These are phyloP conservation scores for Crotalus viridis DNA, from an alignment of 2,113 vertebrate species.

Conservation along the genomic window DNA sequence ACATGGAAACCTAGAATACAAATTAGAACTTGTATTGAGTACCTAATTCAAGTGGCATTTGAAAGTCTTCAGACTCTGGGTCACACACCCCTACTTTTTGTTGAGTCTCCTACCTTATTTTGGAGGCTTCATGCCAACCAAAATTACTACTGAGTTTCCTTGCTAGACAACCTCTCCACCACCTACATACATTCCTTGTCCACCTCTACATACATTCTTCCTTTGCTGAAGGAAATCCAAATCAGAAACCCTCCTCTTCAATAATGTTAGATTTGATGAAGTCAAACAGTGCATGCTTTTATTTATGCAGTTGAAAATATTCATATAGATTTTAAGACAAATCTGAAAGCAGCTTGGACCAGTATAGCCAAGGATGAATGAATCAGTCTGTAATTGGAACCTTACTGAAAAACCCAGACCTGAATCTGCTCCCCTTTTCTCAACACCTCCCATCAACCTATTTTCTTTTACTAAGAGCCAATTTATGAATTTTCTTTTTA, in stretches of 20 bases:
- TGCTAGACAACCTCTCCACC: not conserved
- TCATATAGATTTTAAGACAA: not conserved
- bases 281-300: not conserved
- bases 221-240: not conserved
- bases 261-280: not conserved
- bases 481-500: not conserved
- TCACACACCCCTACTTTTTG: not conserved
- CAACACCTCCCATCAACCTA: not conserved
- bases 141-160: not conserved
- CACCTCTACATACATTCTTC: not conserved
- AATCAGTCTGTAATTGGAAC: not conserved
- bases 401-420: not conserved
- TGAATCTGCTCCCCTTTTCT: not conserved
- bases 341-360: not conserved
- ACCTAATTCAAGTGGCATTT: not conserved
- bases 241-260: not conserved
- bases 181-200: not conserved
- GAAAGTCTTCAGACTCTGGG: not conserved
- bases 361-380: not conserved
- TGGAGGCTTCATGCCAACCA: not conserved
- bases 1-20: not conserved
- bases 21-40: not conserved
- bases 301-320: not conserved
- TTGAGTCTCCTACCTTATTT: not conserved
- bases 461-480: not conserved